Conservation (phyloP, 2,113 vertebrate genomes). For the Dromiciops gliroides region DNA sequence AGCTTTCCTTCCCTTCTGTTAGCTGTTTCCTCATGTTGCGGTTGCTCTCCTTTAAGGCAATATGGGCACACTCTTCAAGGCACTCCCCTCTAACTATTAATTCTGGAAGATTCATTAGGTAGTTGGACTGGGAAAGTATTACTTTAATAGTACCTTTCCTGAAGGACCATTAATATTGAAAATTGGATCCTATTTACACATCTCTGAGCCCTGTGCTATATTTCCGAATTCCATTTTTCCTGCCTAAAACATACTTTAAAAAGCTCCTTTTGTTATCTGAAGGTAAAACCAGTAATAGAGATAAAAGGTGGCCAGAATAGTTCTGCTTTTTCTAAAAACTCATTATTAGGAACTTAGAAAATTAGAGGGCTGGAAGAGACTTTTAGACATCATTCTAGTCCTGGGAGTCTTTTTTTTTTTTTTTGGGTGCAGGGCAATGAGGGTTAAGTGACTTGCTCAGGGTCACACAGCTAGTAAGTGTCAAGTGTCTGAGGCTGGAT, state of each 20-base stretch:
- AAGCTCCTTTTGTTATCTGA: background rate
- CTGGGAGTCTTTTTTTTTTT: background rate
- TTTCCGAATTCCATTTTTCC: background rate
- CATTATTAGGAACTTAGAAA: background rate
- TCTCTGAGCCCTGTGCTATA: background rate
- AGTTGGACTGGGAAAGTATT: background rate
- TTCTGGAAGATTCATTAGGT: background rate
- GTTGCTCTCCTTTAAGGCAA: background rate
- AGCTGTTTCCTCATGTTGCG: background rate
- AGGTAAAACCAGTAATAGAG: background rate
- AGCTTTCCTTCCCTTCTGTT: background rate
- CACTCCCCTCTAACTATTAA: background rate
- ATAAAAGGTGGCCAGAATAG: background rate
- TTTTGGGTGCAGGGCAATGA: too few relatives aligned
- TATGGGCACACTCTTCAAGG: background rate
- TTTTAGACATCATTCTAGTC: background rate
- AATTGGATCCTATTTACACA: background rate
- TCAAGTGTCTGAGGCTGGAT: too few relatives aligned
- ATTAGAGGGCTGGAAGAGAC: background rate
- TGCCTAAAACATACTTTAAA: background rate
- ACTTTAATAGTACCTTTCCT: background rate
- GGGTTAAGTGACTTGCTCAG: too few relatives aligned
- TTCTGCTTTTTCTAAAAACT: background rate
- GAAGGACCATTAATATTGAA: background rate
- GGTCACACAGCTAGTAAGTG: too few relatives aligned